Base-by-base conservation (phyloP, 1,140 invertebrate genomes). In the Nasonia longicornis region DNA sequence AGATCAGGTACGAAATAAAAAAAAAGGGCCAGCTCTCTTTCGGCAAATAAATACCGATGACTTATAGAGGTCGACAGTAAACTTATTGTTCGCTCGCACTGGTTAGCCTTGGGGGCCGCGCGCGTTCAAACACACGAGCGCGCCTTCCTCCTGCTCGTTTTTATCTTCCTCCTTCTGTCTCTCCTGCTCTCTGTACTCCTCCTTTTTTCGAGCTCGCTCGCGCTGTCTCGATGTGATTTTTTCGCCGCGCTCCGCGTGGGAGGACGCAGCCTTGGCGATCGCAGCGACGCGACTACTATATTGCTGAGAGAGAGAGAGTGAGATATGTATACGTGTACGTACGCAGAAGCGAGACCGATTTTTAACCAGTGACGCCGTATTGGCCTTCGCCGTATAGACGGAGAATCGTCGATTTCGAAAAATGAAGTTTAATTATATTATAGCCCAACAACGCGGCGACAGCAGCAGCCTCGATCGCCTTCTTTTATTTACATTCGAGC, bases 11-110 rank as follows among this genome's bases (percentile, higher is more conserved):
- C 26, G 71, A 73, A 58, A 76, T 63, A 82, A 77, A 82, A 78
- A 82, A 77, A 82, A 78, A 82, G 70, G 76, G 58, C 69, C 31
- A 35, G 31, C 76, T 72, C 75, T 72, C 77, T 82, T 79, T 82
- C 81, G 81, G 71, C 81, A 79, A 82, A 82, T 82, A 79, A 82
- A 82, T 79, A 82, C 77, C 71, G 81, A 82, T 79, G 77, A 82
- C 77, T 82, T 82, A 82, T 82, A 79, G 81, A 82, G 81, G 81
- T 82, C 81, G 81, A 82, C 76, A 78, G 75, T 82, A 78, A 82
- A 82, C 81, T 82, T 82, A 82, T 82, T 82, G 81, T 82, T 82
- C 81, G 64, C 52, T 16, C 14, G 52, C 20, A 76, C 63, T 38
- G 80, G 80, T 81, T 81, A 77, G 80, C 80, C 80, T 81, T 81